These are phyloP conservation scores for Formica aserva DNA, from an alignment of 2,888 invertebrate species.

Conservation along the genomic window DNA sequence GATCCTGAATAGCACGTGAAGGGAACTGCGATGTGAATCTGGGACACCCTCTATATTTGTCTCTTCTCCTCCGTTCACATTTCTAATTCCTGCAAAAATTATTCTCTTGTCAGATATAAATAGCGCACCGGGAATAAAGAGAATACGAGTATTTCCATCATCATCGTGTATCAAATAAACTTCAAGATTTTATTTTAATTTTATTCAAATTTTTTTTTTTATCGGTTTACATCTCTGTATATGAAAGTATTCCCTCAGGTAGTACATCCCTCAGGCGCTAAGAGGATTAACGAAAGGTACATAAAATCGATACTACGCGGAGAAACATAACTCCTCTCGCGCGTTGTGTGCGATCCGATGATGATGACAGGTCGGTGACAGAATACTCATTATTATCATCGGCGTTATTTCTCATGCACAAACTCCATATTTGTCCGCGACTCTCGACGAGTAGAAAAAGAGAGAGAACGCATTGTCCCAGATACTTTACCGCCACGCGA, in stretches of 20 bases:
- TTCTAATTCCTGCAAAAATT: slow-evolving; percentile 8
- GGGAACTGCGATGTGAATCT: background rate
- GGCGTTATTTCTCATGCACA: slow-evolving; percentile 25
- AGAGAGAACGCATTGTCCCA: slow-evolving; percentile 29
- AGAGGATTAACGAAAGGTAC: background rate
- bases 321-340: slow-evolving; percentile 2
- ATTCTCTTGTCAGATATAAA: background rate
- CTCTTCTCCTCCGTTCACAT: too few species aligned
- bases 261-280: background rate
- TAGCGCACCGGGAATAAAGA: background rate
- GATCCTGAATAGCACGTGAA: background rate
- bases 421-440: slow-evolving; percentile 42
- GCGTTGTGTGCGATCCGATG: slow-evolving; percentile 29
- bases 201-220: background rate
- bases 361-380: slow-evolving; percentile 18
- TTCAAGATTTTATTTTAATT: slow-evolving; percentile 4
- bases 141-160: background rate
- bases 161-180: background rate
- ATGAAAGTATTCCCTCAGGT: background rate
- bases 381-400: slow-evolving; percentile 33
- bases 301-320: slow-evolving; percentile 6
- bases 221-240: background rate
- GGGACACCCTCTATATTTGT: slow-evolving; percentile 2
- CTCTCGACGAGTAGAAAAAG: background rate
- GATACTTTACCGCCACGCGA: slow-evolving; percentile 40